phyloP scores from a whole-genome alignment of 2,797 vertebrate genomes.

The Pseudotriccus pelzelni region DNA sequence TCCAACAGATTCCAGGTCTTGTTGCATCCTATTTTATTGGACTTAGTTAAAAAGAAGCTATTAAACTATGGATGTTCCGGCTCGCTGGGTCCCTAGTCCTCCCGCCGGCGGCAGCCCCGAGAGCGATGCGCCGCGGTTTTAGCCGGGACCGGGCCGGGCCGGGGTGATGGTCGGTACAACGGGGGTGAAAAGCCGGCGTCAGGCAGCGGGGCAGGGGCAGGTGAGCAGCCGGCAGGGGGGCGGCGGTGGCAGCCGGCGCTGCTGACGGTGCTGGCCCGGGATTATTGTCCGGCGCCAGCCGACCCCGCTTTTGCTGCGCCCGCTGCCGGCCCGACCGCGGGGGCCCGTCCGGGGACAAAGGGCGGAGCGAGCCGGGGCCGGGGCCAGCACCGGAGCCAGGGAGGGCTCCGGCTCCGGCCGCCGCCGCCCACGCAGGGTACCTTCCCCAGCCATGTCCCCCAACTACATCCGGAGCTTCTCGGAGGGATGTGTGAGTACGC shows the following conservation, averaged over 20 bases:
- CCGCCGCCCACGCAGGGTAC: slow-evolving; percentile 39
- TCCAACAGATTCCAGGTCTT: neutral
- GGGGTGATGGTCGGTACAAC: neutral
- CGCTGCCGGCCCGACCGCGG: neutral
- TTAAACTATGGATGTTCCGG: neutral
- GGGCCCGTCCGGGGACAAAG: slow-evolving; percentile 62
- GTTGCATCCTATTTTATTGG: neutral
- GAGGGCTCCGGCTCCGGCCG: neutral
- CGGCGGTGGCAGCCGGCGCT: neutral
- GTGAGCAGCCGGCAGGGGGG: neutral
- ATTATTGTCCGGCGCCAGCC: slow-evolving; percentile 76
- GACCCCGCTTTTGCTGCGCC: slow-evolving; percentile 63
- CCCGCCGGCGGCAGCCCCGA: slow-evolving; percentile 59
- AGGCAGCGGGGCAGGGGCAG: neutral
- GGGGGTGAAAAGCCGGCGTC: neutral
- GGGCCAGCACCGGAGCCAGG: neutral
- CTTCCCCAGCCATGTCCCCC: slow-evolving; percentile 80
- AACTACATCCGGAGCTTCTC: slow-evolving; percentile 90
- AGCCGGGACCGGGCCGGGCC: accelerated
- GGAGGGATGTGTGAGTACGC: slow-evolving; percentile 87
- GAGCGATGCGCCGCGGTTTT: neutral
- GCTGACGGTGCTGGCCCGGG: slow-evolving; percentile 81
- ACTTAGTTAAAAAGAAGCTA: neutral
- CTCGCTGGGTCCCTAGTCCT: neutral
- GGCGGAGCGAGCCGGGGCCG: slow-evolving; percentile 40